phyloP scores from a whole-genome alignment of 2,797 vertebrate genomes.

The Enteromius argenteus region DNA sequence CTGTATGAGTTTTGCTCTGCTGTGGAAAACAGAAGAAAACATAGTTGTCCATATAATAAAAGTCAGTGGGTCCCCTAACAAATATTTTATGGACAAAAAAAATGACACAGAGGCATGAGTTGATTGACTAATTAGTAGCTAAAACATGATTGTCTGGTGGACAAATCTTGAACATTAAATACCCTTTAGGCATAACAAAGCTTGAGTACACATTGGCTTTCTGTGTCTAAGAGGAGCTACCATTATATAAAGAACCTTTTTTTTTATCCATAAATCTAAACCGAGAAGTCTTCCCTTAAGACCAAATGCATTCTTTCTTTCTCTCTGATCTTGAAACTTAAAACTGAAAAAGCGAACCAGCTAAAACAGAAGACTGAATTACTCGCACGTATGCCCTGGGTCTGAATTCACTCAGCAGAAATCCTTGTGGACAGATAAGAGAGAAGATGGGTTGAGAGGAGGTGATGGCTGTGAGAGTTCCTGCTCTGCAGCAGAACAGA shows the following conservation, averaged over 20 bases:
- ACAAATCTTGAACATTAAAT: not conserved
- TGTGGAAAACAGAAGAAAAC: not conserved
- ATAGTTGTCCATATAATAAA: not conserved
- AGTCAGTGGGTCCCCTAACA: not conserved
- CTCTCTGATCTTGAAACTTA: not conserved
- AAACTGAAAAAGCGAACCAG: conserved; percentile 11
- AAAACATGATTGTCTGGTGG: not conserved
- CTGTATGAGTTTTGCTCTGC: not conserved
- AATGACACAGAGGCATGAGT: not conserved
- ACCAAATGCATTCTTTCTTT: conserved; percentile 18
- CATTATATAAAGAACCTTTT: conserved; percentile 5
- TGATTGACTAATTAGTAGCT: not conserved
- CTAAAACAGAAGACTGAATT: not conserved
- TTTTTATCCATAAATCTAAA: conserved; percentile 23
- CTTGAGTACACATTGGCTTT: conserved; percentile 4
- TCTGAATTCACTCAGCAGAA: conserved; percentile 43
- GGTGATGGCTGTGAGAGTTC: conserved; percentile 16
- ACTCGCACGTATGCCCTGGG: not conserved
- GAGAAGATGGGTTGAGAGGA: conserved; percentile 18
- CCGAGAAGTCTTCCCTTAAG: not conserved
- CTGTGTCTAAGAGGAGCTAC: not conserved
- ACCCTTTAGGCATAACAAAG: not conserved
- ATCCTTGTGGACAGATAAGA: conserved; percentile 46
- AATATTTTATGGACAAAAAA: not conserved
- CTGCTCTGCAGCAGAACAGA: not conserved